Percentiles rank a stretch among this genome's conserved stretches.
Conservation (phyloP, 2,888 invertebrate genomes). For the Heteropelma amictum region DNA sequence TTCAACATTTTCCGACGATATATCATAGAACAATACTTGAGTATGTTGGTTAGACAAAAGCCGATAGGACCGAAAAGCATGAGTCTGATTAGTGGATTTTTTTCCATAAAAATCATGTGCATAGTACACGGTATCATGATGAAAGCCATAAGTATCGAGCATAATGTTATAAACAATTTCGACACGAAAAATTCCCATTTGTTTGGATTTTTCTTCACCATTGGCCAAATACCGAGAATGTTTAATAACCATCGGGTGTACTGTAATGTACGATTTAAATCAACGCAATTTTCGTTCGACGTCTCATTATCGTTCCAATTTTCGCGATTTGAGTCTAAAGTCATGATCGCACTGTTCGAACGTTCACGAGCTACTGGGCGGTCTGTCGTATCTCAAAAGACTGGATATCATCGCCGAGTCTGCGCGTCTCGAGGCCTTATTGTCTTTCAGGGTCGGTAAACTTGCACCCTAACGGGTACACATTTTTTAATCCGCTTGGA, state of each 20-base stretch:
- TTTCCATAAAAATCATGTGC: conserved; percentile 30
- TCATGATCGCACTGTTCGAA: not conserved
- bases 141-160: conserved; percentile 12
- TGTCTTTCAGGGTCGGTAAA: not conserved
- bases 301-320: not conserved
- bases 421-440: not conserved
- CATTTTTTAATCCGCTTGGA: not conserved
- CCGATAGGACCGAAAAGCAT: conserved; percentile 40
- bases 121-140: conserved; percentile 22
- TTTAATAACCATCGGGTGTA: conserved; percentile 14
- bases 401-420: not conserved
- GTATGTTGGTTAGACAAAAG: conserved; percentile 23
- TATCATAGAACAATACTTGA: conserved; percentile 32
- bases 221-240: conserved; percentile 39
- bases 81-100: not conserved
- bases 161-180: conserved; percentile 2
- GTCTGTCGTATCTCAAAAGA: not conserved
- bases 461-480: not conserved
- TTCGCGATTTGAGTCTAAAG: not conserved
- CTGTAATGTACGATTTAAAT: conserved; percentile 4
- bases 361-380: not conserved
- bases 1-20: conserved; percentile 9
- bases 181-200: conserved; percentile 10
- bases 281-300: conserved; percentile 15
- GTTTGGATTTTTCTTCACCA: conserved; percentile 27